Evolutionary conservation across 2,888 invertebrate genomes (phyloP), one percentile per base, ranked within the genome.

Genomic region (Ennomos quercinarius): DNA sequence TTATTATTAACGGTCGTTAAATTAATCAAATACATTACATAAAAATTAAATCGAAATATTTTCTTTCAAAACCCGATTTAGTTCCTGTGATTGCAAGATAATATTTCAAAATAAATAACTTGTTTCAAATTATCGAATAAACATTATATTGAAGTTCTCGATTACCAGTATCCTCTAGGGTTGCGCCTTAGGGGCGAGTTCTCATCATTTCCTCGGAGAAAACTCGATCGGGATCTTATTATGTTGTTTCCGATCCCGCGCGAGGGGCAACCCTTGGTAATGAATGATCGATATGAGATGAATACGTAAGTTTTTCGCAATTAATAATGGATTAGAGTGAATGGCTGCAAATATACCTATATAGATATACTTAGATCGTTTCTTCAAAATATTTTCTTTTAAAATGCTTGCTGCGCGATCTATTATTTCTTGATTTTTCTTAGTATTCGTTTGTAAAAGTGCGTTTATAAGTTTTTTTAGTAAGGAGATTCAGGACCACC

Each of bases 181-280:
- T 41, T 13, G 38, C 4, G 42, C 35, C 37, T 4, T 17, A 5
- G 13, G 45, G 47, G 45, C 34, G 36, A 40, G 12, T 43, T 42
- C 55, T 48, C 43, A 12, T 48, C 42, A 48, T 48, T 38, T 43
- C 27, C 46, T 48, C 55, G 42, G 43, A 37, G 42, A 4, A 46
- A 53, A 54, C 47, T 54, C 47, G 27, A 54, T 47, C 40, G 40
- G 12, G 11, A 42, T 54, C 47, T 37, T n/a, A 48, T 48, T 55
- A 47, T 47, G 54, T 48, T 38, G 42, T 43, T 51, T 37, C 42
- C 42, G 38, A 48, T 43, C 48, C 51, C 51, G 43, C 10, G 41
- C 2, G 34, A 37, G 37, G 37, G 27, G 40, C 34, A 35, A 35
- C 49, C 49, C 49, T 39, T 48, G 45, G 8, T 37, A 34, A 41